phyloP scores from a whole-genome alignment of 2,797 vertebrate species.

The Hydrophis major region DNA sequence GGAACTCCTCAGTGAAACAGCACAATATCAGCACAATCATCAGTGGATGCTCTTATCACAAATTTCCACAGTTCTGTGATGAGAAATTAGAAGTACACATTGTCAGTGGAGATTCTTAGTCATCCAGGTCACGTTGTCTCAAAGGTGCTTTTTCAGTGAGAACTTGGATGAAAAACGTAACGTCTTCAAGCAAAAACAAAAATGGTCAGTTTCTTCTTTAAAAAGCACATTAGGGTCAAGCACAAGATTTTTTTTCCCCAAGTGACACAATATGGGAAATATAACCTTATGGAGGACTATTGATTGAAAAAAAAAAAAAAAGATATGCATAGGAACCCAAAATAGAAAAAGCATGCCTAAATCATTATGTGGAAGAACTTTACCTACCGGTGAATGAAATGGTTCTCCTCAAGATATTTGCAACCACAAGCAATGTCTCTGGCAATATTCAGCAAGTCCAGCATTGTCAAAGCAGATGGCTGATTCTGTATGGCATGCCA shows the following conservation, averaged over 20 bases:
- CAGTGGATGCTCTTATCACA: neutral
- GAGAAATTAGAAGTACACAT: neutral
- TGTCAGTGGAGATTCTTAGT: too few relatives aligned
- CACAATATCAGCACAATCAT: neutral
- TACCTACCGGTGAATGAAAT: conserved; percentile 82
- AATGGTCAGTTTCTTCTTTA: too few relatives aligned
- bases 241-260: neutral
- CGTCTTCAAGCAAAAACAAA: too few relatives aligned
- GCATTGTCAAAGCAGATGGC: conserved; percentile 79
- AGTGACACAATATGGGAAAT: neutral
- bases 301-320: neutral
- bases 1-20: neutral
- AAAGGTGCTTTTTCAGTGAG: too few relatives aligned
- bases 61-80: neutral
- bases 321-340: neutral
- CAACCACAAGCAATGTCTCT: conserved; percentile 89
- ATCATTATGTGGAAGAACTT: neutral
- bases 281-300: neutral
- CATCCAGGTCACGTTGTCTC: too few relatives aligned
- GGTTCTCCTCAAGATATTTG: conserved; percentile 91
- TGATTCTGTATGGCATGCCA: conserved; percentile 74
- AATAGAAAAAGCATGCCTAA: neutral
- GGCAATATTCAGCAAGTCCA: conserved; percentile 87
- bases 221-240: neutral
- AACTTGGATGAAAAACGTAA: too few relatives aligned